Conservation (phyloP, 1,140 invertebrate species). For the Bombus difficillimus region DNA sequence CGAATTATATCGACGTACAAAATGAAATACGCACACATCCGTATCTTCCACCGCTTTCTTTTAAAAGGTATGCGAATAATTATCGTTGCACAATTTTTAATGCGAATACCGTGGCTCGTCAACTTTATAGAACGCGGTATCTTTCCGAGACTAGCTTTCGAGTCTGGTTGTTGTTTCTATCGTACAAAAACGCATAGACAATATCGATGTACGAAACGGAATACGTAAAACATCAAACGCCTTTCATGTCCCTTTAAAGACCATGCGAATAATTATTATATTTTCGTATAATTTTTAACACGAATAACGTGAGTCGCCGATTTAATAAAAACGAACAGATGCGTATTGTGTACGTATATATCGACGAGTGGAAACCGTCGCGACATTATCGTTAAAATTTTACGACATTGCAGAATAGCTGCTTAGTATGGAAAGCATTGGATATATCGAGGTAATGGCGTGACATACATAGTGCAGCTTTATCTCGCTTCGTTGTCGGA, state of each 20-base stretch:
- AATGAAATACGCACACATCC: background rate
- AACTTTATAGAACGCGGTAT: background rate
- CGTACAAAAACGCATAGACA: background rate
- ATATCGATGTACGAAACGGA: background rate
- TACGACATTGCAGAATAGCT: conserved; percentile 10
- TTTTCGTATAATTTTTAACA: background rate
- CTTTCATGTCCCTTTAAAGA: background rate
- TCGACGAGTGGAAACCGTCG: background rate
- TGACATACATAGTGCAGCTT: conserved; percentile 22
- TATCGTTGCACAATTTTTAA: background rate
- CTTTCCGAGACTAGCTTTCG: background rate
- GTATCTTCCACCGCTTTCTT: background rate
- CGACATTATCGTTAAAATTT: conserved; percentile 31
- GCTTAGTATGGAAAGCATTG: conserved; percentile 1
- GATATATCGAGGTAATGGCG: conserved; percentile 12
- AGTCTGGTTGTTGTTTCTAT: background rate
- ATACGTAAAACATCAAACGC: background rate
- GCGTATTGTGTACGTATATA: too few species aligned
- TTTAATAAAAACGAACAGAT: background rate
- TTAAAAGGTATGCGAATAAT: background rate
- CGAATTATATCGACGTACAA: background rate
- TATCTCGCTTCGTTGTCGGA: conserved; percentile 18
- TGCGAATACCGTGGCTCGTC: background rate
- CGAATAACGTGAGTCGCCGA: background rate
- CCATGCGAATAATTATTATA: background rate